phyloP scores from a whole-genome alignment of 37 sponge, comb jelly and placozoan genomes.

The Axinella damicornis region DNA sequence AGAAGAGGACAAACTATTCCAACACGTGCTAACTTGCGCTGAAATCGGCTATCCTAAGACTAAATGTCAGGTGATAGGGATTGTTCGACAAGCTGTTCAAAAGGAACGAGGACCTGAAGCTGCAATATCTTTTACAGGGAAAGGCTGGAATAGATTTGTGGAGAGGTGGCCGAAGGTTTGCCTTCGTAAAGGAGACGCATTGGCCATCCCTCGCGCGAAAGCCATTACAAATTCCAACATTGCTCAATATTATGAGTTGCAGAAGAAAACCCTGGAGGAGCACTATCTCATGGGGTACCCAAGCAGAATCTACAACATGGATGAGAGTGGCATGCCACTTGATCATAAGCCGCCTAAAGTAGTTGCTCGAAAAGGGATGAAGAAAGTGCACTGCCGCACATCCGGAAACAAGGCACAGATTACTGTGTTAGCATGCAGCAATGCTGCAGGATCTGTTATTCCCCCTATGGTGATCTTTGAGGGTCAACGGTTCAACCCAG shows the following conservation, averaged over 20 bases:
- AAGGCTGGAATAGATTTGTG: constrained; percentile 19
- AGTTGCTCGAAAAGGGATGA: constrained; percentile 18
- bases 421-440: constrained; percentile 19
- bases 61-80: no score
- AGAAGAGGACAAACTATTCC: no score
- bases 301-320: constrained; percentile 25
- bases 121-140: no score
- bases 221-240: constrained; percentile 9
- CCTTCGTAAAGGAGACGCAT: constrained; percentile 10
- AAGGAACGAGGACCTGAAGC: no score
- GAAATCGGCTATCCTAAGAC: no score
- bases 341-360: constrained; percentile 36
- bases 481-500: constrained; percentile 1
- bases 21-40: no score
- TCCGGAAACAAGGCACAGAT: constrained; percentile 39
- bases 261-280: constrained; percentile 16
- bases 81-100: no score
- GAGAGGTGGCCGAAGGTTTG: constrained; percentile 2
- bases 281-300: constrained; percentile 14
- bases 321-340: constrained; percentile 57
- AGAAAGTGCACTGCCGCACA: constrained; percentile 15
- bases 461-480: constrained; percentile 43
- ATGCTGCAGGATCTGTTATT: constrained; percentile 13
- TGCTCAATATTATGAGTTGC: constrained; percentile 36
- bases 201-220: neutral